Base-by-base conservation (phyloP, 2,888 invertebrate genomes). In the Drosophila incognita region DNA sequence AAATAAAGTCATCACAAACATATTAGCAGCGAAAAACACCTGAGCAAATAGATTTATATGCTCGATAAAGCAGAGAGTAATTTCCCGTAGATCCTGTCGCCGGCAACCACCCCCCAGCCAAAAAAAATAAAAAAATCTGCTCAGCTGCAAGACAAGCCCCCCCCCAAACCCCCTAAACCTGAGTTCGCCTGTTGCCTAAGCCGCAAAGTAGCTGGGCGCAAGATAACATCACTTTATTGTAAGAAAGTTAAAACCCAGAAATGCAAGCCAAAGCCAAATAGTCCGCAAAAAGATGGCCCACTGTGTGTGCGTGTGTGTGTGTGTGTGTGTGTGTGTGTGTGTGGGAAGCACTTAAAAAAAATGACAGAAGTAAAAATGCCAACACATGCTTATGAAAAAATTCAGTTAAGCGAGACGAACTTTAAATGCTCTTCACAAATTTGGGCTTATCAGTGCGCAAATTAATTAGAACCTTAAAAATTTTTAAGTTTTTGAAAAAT, bases 1-100 rank as follows among this genome's bases (percentile, higher is more conserved):
- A 91, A 90, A 83, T 90, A 90, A 92, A 91, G 91, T 91, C 91
- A 89, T 90, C 92, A 91, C 86, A 89, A 91, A 91, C 87, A 89
- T 91, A 91, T 91, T 89, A 86, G 87, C 83, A 82, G 79, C 81
- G 79, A 84, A 83, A 88, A 89, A 91, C 92, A 91, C 92, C 92
- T 91, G 91, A 91, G 90, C 90, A 91, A 91, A 92, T 91, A 91
- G 86, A 89, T 91, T 87, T 89, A 90, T 89, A 83, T 90, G 82
- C 79, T 81, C 87, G 83, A 87, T 87, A 89, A 81, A 82, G 85
- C 82, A 79, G 76, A 84, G 78, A 82, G 89, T 84, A 82, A 88
- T 87, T 87, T 87, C 87, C 80, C 81, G 72, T 88, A 88, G 81
- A 90, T 89, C 87, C 91, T 91, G 91, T 90, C 83, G 90, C 79